These are phyloP conservation scores for Parochlus steinenii DNA, from an alignment of 2,888 invertebrate species.

Conservation along the genomic window DNA sequence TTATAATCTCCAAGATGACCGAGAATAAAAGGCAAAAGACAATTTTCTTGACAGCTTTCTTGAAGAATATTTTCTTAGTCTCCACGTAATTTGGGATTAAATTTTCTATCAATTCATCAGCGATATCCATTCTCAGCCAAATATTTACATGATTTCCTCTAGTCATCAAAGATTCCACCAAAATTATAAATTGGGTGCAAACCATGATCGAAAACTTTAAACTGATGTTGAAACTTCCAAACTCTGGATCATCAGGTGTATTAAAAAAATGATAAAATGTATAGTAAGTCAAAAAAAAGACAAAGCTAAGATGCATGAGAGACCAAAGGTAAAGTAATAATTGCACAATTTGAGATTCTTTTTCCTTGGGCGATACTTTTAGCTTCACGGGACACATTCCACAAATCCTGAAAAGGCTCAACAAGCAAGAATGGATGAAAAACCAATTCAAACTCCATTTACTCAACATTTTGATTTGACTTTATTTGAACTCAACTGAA, in stretches of 20 bases:
- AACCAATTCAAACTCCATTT: too few relatives aligned
- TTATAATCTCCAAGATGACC: conserved; percentile 8
- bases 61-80: conserved; percentile 8
- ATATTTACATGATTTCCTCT: conserved; percentile 12
- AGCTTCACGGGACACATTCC: conserved; percentile 13
- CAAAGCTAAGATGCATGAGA: conserved; percentile 2
- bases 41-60: conserved; percentile 11
- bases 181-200: conserved; percentile 13
- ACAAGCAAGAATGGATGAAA: too few relatives aligned
- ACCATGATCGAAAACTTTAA: conserved; percentile 13
- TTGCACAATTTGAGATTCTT: conserved; percentile 1
- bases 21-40: conserved; percentile 9
- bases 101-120: conserved; percentile 9
- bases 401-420: conserved; percentile 9
- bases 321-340: conserved; percentile 11
- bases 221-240: conserved; percentile 12
- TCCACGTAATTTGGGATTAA: conserved; percentile 7
- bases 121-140: conserved; percentile 10
- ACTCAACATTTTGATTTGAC: too few relatives aligned
- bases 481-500: too few relatives aligned
- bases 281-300: conserved; percentile 8
- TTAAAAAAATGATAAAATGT: conserved; percentile 1
- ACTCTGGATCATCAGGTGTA: not conserved
- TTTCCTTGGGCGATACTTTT: conserved; percentile 1
- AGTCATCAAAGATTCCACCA: conserved; percentile 13